These are phyloP conservation scores for Oikopleura dioica DNA, from an alignment of 23 tunicate species.

Conservation along the genomic window DNA sequence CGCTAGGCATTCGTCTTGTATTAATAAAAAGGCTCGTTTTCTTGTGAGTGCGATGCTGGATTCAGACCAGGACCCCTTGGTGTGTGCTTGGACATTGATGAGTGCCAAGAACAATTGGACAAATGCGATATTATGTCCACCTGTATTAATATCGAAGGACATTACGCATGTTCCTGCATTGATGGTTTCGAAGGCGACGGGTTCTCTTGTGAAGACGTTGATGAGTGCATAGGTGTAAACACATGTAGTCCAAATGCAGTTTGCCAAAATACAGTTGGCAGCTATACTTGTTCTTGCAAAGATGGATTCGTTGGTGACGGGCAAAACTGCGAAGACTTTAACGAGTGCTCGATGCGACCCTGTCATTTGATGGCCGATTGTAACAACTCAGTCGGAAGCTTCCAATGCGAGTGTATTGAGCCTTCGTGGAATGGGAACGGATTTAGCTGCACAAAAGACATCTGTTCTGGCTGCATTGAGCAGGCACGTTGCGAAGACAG, in stretches of 20 bases:
- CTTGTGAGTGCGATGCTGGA: no score
- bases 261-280: no score
- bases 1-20: no score
- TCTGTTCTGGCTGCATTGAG: neutral
- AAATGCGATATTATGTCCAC: neutral
- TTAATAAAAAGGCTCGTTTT: no score
- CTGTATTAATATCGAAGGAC: neutral
- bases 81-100: neutral
- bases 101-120: neutral
- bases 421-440: neutral
- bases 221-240: no score
- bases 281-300: no score
- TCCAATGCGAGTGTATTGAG: neutral
- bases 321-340: neutral
- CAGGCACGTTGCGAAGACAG: neutral
- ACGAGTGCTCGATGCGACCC: neutral
- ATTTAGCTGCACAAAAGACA: neutral
- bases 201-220: no score
- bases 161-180: neutral
- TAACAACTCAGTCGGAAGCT: neutral
- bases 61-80: neutral
- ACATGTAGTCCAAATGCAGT: no score
- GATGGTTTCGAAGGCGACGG: no score
- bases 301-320: no score
- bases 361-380: conserved; percentile 8